These are phyloP conservation scores for Parauchenoglanis ngamensis DNA, from an alignment of 2,797 vertebrate genomes.

Conservation along the genomic window DNA sequence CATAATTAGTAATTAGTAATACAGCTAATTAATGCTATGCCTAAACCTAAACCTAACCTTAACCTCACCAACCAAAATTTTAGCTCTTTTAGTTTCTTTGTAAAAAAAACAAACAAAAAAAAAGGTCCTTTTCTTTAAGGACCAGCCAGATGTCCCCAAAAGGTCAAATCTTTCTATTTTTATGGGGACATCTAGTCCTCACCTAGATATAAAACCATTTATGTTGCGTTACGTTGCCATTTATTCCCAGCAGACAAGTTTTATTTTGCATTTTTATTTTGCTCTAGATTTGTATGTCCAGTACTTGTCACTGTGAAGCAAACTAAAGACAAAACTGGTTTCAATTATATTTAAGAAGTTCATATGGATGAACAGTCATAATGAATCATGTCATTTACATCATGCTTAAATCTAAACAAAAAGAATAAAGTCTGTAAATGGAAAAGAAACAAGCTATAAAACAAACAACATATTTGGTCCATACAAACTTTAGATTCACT, in stretches of 20 bases:
- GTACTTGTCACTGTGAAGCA: neutral
- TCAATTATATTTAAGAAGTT: neutral
- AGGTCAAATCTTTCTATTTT: too few species aligned
- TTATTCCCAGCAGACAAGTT: slow-evolving; percentile 3
- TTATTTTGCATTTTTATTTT: neutral
- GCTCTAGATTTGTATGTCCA: neutral
- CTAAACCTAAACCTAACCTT: too few species aligned
- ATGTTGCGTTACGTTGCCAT: neutral
- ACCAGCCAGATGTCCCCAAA: too few species aligned
- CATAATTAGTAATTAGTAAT: too few species aligned
- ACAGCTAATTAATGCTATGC: too few species aligned
- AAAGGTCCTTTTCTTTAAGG: too few species aligned
- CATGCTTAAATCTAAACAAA: neutral
- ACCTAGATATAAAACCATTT: too few species aligned
- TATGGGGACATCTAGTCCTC: too few species aligned
- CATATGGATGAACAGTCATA: neutral
- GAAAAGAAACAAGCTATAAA: neutral
- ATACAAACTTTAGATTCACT: neutral
- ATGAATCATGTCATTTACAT: neutral
- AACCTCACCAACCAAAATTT: too few species aligned
- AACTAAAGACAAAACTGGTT: neutral
- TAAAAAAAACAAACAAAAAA: too few species aligned
- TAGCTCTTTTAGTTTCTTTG: too few species aligned
- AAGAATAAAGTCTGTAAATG: too few species aligned
- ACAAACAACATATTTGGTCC: neutral